phyloP scores from a whole-genome alignment of 2,113 vertebrate species.

The Barbus barbus region DNA sequence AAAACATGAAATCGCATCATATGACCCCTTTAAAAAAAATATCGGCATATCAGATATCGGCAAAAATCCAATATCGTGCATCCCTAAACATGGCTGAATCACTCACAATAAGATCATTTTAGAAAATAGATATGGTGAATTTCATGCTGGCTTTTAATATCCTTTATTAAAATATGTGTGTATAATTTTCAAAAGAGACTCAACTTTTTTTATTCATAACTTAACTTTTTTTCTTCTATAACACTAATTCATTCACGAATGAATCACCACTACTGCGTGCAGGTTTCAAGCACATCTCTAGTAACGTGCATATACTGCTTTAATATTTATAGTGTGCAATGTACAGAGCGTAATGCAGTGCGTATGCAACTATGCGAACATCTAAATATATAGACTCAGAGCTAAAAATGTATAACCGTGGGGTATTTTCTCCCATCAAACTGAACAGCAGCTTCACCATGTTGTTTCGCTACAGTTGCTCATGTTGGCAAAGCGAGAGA shows the following conservation, averaged over 20 bases:
- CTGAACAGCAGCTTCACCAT: conserved; percentile 6
- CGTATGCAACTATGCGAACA: neutral
- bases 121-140: too few species aligned
- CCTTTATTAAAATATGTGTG: neutral
- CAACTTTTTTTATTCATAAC: neutral
- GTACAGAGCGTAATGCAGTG: neutral
- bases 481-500: neutral
- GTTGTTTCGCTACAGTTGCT: conserved; percentile 29
- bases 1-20: too few species aligned
- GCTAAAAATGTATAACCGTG: conserved; percentile 11
- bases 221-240: neutral
- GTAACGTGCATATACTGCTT: neutral
- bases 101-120: too few species aligned
- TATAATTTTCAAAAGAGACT: neutral
- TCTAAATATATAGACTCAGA: conserved; percentile 17
- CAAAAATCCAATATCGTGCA: too few species aligned
- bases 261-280: neutral
- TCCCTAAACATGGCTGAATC: too few species aligned
- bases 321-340: neutral
- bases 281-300: neutral
- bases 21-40: too few species aligned
- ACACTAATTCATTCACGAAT: neutral
- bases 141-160: neutral
- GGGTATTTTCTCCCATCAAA: neutral
- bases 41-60: too few species aligned